Evolutionary conservation across 2,113 vertebrate genomes (phyloP).

Genomic region (Nesoenas mayeri): DNA sequence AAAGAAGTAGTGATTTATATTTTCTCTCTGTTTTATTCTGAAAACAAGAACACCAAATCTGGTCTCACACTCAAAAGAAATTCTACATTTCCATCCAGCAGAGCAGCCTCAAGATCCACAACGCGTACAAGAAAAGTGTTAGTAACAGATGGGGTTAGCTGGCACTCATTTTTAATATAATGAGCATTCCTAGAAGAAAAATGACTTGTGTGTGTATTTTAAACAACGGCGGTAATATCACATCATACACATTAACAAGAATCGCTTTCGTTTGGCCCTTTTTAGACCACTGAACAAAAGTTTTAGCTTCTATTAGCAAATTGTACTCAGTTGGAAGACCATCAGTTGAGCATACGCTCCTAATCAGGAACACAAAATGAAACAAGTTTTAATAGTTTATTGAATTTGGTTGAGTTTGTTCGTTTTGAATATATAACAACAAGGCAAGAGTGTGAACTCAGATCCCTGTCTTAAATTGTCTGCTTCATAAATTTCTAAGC

Average conservation of each 20-base stretch:
- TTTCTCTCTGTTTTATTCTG: background rate
- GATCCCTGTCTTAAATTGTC: background rate
- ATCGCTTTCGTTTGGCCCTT: background rate
- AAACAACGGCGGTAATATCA: background rate
- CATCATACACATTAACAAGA: accelerated
- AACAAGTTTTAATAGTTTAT: background rate
- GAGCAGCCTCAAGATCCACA: background rate
- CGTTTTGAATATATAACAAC: background rate
- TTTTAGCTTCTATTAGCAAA: background rate
- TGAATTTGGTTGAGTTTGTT: background rate
- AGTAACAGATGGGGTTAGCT: background rate
- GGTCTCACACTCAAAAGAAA: background rate
- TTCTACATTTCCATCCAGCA: background rate
- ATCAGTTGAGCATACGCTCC: background rate
- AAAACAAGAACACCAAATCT: background rate
- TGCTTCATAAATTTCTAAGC: background rate
- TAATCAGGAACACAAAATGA: background rate
- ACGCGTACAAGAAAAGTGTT: background rate
- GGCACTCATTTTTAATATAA: background rate
- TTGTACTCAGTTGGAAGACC: background rate
- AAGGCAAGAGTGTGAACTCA: background rate
- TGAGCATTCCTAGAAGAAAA: background rate
- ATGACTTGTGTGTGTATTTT: background rate
- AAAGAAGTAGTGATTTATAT: background rate
- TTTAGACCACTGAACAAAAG: background rate